Percentiles rank a stretch among this genome's conserved stretches.
These are phyloP conservation scores for Nycticorax nycticorax DNA, from an alignment of 2,113 vertebrate genomes.

Conservation along the genomic window DNA sequence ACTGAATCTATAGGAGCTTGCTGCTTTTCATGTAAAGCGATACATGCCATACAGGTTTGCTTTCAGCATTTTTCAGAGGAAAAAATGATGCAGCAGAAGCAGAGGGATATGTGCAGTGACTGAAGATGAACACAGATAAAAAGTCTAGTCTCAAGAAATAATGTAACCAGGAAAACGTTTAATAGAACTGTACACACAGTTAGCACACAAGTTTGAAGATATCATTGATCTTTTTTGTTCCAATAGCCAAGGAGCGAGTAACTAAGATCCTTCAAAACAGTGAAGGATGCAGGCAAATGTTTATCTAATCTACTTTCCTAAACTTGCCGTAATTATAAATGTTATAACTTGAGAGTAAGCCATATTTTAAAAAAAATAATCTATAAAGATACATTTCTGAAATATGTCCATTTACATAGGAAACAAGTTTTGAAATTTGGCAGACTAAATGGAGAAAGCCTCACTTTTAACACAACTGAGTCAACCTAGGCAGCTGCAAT, in stretches of 20 bases:
- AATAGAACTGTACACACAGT: background rate
- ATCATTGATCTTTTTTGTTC: background rate
- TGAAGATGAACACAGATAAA: background rate
- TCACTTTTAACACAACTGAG: background rate
- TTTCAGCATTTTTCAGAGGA: background rate
- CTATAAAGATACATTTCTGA: background rate
- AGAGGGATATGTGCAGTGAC: rapidly evolving
- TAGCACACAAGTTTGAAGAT: background rate
- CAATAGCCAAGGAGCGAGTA: background rate
- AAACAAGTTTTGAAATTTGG: background rate
- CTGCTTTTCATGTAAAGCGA: background rate
- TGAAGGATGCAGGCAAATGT: background rate
- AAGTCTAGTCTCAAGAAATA: background rate
- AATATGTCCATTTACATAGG: background rate
- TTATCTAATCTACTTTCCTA: background rate
- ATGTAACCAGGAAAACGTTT: background rate
- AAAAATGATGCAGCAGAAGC: background rate
- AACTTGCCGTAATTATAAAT: background rate
- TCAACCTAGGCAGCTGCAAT: background rate
- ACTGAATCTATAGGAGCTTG: background rate
- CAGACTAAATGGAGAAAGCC: background rate
- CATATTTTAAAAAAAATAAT: background rate
- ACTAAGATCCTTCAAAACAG: background rate
- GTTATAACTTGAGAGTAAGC: background rate
- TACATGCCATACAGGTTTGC: background rate